Percentiles rank a stretch among this genome's conserved stretches.
These are phyloP conservation scores for Caradrina clavipalpis DNA, from an alignment of 2,888 invertebrate species.

Conservation along the genomic window DNA sequence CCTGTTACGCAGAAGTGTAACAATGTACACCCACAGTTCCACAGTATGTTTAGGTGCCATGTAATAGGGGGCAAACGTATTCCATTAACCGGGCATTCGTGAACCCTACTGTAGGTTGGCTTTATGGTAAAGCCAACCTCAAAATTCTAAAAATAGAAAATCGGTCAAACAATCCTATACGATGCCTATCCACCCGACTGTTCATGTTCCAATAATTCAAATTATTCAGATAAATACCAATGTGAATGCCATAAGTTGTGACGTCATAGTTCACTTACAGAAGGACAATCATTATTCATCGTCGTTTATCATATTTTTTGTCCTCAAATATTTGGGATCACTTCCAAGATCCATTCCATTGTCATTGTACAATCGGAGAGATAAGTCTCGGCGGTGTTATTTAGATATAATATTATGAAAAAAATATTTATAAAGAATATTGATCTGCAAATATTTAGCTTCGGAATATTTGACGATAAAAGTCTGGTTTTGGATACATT, in stretches of 20 bases:
- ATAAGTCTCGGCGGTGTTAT: slow-evolving; percentile 44
- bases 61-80: no score
- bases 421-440: slow-evolving; percentile 31
- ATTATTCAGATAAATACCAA: slow-evolving; percentile 51
- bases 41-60: no score
- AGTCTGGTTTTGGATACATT: background rate
- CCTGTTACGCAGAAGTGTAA: no score
- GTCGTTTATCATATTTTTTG: slow-evolving; percentile 69
- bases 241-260: slow-evolving; percentile 49
- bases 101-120: no score
- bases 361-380: slow-evolving; percentile 53
- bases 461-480: slow-evolving; percentile 1
- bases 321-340: slow-evolving; percentile 65
- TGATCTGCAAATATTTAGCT: slow-evolving; percentile 23
- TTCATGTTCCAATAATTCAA: slow-evolving; percentile 24
- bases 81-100: no score
- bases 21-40: no score
- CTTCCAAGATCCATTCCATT: slow-evolving; percentile 57
- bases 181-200: background rate
- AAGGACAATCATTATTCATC: slow-evolving; percentile 60
- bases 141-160: background rate
- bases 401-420: slow-evolving; percentile 37
- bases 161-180: slow-evolving; percentile 5
- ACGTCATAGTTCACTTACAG: slow-evolving; percentile 39
- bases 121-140: no score